phyloP scores from a whole-genome alignment of 2,888 invertebrate genomes.

The Anthrax anthrax region DNA sequence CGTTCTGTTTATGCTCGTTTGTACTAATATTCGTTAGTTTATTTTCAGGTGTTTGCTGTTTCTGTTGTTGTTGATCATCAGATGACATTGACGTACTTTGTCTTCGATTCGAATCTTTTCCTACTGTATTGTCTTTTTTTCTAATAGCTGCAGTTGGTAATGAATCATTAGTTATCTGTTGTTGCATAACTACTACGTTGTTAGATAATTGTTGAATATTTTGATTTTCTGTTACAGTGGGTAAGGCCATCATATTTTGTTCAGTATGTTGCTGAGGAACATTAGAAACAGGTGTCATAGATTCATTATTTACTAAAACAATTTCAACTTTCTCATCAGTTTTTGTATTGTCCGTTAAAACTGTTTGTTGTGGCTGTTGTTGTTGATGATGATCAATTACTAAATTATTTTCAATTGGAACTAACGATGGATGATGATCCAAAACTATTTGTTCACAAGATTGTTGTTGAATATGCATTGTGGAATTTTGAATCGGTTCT shows the following conservation, averaged over 20 bases:
- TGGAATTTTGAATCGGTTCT: slow-evolving; percentile 1
- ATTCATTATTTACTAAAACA: no score
- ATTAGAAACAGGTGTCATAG: slow-evolving; percentile 1
- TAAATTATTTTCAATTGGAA: slow-evolving; percentile 1
- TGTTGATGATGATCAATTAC: slow-evolving; percentile 1
- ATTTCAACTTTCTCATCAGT: no score
- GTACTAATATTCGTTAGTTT: no score
- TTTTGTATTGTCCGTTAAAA: no score
- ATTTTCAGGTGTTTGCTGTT: no score
- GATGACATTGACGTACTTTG: slow-evolving; percentile 9
- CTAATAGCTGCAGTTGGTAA: background rate
- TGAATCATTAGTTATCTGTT: background rate
- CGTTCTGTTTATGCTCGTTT: background rate
- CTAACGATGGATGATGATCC: background rate
- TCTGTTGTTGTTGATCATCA: slow-evolving; percentile 1
- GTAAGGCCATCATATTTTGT: background rate
- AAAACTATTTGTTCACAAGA: no score
- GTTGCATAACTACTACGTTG: slow-evolving; percentile 1
- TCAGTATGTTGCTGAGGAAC: background rate
- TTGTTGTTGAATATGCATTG: no score
- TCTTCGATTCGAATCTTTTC: slow-evolving; percentile 3
- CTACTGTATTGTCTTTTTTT: background rate
- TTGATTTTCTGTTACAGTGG: slow-evolving; percentile 1
- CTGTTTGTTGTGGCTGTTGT: no score
- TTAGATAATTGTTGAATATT: background rate